Percentiles rank a stretch among this genome's conserved stretches.
These are phyloP conservation scores for Pharmacophagus antenor DNA, from an alignment of 2,888 invertebrate species.

Conservation along the genomic window DNA sequence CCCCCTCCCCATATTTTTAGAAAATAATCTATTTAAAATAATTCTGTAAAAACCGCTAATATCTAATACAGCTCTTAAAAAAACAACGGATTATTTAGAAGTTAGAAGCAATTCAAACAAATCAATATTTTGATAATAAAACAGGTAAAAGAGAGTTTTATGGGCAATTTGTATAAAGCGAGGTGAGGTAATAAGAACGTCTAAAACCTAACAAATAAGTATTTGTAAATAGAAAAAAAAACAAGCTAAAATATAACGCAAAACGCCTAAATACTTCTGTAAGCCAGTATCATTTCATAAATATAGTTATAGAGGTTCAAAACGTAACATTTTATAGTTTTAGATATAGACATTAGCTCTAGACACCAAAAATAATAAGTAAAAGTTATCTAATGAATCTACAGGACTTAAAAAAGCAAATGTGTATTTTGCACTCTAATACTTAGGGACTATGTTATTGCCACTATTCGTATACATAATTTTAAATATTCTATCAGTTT, in stretches of 20 bases:
- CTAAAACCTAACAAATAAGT: neutral
- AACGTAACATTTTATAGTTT: constrained; percentile 4
- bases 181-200: neutral
- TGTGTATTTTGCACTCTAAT: neutral
- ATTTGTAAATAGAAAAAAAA: neutral
- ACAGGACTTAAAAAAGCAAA: neutral
- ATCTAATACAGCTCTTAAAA: too few relatives aligned
- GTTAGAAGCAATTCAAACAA: neutral
- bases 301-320: constrained; percentile 29
- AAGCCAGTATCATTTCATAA: constrained; percentile 6
- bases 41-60: too few relatives aligned
- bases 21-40: too few relatives aligned
- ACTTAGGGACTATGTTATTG: constrained; percentile 18
- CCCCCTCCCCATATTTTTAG: neutral
- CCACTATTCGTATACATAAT: neutral
- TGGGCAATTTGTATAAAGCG: neutral
- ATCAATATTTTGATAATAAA: neutral
- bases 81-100: neutral
- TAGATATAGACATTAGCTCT: constrained; percentile 27
- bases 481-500: neutral
- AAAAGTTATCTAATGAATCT: neutral
- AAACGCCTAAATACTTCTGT: neutral
- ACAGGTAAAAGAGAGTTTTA: neutral
- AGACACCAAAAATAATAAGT: constrained; percentile 8
- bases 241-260: neutral